Evolutionary conservation across 2,113 vertebrate species (phyloP).

Genomic region (Lycaon pictus): DNA sequence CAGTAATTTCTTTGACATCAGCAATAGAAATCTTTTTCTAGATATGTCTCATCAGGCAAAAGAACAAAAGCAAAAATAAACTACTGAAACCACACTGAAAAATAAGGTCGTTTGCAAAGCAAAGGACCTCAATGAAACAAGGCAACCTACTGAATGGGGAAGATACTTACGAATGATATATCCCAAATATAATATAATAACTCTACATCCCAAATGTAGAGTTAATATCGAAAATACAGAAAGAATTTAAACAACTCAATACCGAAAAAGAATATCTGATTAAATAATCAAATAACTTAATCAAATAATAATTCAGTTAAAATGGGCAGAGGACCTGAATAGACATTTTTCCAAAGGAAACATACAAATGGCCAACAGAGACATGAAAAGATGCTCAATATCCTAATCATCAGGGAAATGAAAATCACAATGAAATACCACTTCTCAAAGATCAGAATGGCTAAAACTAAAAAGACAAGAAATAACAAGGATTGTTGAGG

Average conservation of each 20-base stretch:
- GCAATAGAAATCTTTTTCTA: background rate
- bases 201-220: background rate
- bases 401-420: background rate
- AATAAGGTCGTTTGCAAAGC: background rate
- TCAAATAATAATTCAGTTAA: background rate
- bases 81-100: background rate
- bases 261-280: background rate
- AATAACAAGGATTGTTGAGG: background rate
- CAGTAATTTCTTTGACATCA: background rate
- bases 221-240: background rate
- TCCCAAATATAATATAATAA: too few relatives aligned
- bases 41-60: background rate
- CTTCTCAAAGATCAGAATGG: background rate
- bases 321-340: background rate
- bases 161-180: background rate
- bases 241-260: background rate
- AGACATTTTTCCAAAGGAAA: background rate
- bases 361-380: background rate
- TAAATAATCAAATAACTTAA: background rate
- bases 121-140: background rate
- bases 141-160: background rate
- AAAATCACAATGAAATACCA: background rate
- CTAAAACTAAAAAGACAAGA: background rate
- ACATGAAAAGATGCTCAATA: background rate
- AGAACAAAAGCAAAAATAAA: background rate